Percentiles rank a stretch among this genome's conserved stretches.
Evolutionary conservation across 2,888 invertebrate species (phyloP).

Genomic region (Antheraea yamamai): DNA sequence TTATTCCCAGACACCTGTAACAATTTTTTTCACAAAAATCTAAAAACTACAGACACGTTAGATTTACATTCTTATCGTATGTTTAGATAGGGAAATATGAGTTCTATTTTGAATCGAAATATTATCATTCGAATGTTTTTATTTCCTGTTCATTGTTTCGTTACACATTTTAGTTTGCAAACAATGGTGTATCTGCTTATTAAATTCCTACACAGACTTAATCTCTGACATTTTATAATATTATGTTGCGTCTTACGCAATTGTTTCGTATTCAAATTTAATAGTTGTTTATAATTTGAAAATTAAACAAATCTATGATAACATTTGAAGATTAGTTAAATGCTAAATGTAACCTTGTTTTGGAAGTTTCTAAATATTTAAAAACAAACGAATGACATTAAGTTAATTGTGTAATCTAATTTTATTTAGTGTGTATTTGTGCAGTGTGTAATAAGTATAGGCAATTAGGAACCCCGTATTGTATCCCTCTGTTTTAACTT

Average conservation of each 20-base stretch:
- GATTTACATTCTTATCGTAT: too few species aligned
- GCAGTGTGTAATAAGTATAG: too few species aligned
- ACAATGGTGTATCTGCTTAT: background rate
- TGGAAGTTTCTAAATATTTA: background rate
- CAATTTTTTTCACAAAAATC: too few species aligned
- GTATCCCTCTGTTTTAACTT: too few species aligned
- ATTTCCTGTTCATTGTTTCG: conserved; percentile 5
- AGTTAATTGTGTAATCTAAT: background rate
- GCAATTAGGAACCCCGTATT: too few species aligned
- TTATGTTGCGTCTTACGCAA: background rate
- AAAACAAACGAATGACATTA: background rate
- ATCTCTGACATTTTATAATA: background rate
- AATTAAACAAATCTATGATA: background rate
- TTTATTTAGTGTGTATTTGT: background rate
- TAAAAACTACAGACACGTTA: too few species aligned
- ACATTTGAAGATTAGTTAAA: background rate
- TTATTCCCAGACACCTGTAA: too few species aligned
- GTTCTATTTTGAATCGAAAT: background rate
- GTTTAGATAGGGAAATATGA: background rate
- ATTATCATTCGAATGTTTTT: background rate
- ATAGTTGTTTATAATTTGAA: background rate
- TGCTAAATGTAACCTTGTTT: background rate
- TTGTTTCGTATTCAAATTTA: background rate
- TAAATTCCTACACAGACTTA: background rate
- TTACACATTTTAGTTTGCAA: conserved; percentile 3